Base-by-base conservation (phyloP, 2,113 vertebrate species). In the Apistogramma diplotaenia region DNA sequence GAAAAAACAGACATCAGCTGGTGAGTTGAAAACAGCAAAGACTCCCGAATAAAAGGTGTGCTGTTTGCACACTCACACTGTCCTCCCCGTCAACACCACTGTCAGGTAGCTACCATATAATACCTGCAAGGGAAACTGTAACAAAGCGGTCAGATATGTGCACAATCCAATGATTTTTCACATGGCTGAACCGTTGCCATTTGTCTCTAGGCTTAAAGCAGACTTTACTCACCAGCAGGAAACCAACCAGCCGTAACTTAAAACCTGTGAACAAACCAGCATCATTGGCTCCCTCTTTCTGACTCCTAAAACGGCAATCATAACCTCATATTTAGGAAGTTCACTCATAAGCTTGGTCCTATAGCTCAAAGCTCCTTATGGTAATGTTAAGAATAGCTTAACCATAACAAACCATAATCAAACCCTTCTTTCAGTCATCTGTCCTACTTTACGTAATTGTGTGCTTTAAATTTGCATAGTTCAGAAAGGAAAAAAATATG, bases 141-240 rank as follows among this genome's bases (percentile, higher is more conserved):
- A 54, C 31, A 70, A 33, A 61, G 25, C 67, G 33, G 46, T 37
- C 27, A 53, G 81, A 82, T 74, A 29, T 59, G 27, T 4, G 6
- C n/a, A 72, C 79, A 49, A 67, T 67, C 60, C 59, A 46, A 31
- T 54, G 51, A 71, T 82, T 76, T 74, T 77, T 57, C 62, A 74
- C 73, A 84, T 75, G 67, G 31, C 57, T 84, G 81, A 84, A 43
- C 70, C 37, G 16, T 65, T 78, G 73, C 77, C 73, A 60, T 70
- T 78, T 81, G 77, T 85, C 70, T 83, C 58, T 19, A 77, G 81
- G 82, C 61, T 78, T 16, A 72, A 79, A 67, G 18, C 33, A 61
- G 80, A 83, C 57, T 89, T 87, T 27, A 58, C 58, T 81, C 67
- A 80, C 27, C 49, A 40, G 78, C 53, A 81, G 57, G 21, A 71